These are phyloP conservation scores for Iselma pallidipennis DNA, from an alignment of 2,888 invertebrate genomes.

Conservation along the genomic window DNA sequence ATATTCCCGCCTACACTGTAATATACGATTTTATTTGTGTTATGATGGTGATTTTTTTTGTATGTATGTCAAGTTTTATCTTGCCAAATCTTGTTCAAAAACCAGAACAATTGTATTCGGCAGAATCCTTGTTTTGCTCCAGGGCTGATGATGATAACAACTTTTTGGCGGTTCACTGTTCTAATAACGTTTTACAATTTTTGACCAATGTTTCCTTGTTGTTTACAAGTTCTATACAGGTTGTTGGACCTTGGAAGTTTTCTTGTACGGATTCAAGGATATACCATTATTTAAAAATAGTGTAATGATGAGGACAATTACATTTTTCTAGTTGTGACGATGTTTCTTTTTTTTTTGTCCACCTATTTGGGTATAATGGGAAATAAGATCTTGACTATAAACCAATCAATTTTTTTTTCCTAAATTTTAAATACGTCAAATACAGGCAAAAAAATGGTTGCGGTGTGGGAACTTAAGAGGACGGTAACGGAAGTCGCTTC, in stretches of 20 bases:
- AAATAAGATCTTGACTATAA: neutral
- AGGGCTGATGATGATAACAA: constrained; percentile 37
- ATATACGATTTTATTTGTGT: too few relatives aligned
- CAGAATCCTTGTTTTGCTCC: constrained; percentile 37
- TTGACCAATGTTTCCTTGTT: constrained; percentile 32
- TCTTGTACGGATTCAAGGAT: constrained; percentile 15
- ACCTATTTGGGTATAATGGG: neutral
- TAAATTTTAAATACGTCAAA: neutral
- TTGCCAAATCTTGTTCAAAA: constrained; percentile 20
- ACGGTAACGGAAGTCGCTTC: constrained; percentile 32
- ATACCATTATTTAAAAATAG: too few relatives aligned
- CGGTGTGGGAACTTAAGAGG: constrained; percentile 31
- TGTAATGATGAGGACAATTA: neutral
- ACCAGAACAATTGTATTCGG: constrained; percentile 19
- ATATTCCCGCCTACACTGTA: too few relatives aligned
- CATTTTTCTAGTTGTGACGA: neutral
- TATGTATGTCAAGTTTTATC: constrained; percentile 15
- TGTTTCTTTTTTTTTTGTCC: neutral
- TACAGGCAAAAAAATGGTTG: constrained; percentile 5
- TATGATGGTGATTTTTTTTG: too few relatives aligned
- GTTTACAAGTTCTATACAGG: constrained; percentile 31
- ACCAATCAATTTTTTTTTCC: neutral
- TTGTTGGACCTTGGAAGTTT: constrained; percentile 23
- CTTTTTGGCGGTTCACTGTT: constrained; percentile 37
- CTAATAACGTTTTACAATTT: constrained; percentile 29